These are phyloP conservation scores for Prorops nasuta DNA, from an alignment of 1,140 invertebrate species.

Conservation along the genomic window DNA sequence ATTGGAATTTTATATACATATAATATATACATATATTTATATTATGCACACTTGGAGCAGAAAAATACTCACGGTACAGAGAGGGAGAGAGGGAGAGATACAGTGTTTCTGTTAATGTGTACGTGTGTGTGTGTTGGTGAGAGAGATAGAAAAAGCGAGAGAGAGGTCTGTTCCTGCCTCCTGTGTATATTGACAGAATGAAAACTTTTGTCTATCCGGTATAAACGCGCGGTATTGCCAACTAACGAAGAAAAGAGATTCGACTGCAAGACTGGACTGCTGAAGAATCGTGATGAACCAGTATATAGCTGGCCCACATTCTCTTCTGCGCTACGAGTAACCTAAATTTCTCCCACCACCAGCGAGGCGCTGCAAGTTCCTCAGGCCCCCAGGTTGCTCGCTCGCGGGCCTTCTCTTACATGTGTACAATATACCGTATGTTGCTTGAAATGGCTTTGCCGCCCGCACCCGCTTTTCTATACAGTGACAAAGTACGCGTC, in stretches of 20 bases:
- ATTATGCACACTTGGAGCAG: too few species aligned
- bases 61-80: neutral
- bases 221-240: slow-evolving; percentile 14
- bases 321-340: slow-evolving; percentile 55
- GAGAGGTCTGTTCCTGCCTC: slow-evolving; percentile 8
- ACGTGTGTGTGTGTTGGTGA: neutral
- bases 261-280: slow-evolving; percentile 52
- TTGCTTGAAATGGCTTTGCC: too few species aligned
- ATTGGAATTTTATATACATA: too few species aligned
- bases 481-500: too few species aligned
- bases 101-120: neutral
- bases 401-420: too few species aligned
- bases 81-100: neutral
- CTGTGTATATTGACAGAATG: slow-evolving; percentile 8
- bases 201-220: neutral
- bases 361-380: too few species aligned
- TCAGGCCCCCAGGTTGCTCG: too few species aligned
- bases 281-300: slow-evolving; percentile 45
- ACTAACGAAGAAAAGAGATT: slow-evolving; percentile 38
- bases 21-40: too few species aligned
- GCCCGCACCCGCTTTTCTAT: too few species aligned
- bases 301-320: slow-evolving; percentile 59
- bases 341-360: slow-evolving; percentile 55
- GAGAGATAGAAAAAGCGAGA: neutral
- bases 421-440: too few species aligned